Evolutionary conservation across 2,888 invertebrate species (phyloP).

Genomic region (Cataglyphis altisquamis): DNA sequence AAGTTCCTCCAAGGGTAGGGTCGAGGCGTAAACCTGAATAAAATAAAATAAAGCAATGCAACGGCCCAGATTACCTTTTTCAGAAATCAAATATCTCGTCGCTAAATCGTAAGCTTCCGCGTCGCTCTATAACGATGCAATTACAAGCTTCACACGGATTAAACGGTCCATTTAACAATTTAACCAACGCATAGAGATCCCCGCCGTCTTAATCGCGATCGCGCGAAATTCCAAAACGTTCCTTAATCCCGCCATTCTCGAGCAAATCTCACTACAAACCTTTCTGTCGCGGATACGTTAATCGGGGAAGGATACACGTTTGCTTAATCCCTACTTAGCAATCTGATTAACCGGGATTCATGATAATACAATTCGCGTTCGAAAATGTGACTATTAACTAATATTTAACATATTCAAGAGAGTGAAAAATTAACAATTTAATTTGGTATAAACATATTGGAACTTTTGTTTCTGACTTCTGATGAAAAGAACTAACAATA

Average conservation of each 20-base stretch:
- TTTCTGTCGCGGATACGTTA: constrained; percentile 7
- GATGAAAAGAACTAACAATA: background rate
- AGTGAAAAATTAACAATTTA: background rate
- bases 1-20: background rate
- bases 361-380: background rate
- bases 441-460: background rate
- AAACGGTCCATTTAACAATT: constrained; percentile 61
- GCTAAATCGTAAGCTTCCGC: constrained; percentile 15
- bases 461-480: background rate
- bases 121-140: constrained; percentile 46
- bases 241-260: constrained; percentile 18
- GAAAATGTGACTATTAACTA: background rate
- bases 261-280: constrained; percentile 2
- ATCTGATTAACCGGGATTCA: background rate
- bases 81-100: constrained; percentile 47
- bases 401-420: background rate
- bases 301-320: constrained; percentile 2
- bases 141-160: constrained; percentile 43
- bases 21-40: background rate
- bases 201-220: constrained; percentile 50
- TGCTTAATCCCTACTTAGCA: background rate
- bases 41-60: constrained; percentile 15
- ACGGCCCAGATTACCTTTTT: constrained; percentile 46
- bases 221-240: constrained; percentile 34
- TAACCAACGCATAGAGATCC: constrained; percentile 54